Conservation (phyloP, 2,888 invertebrate genomes). For the Chouioia cunea region DNA sequence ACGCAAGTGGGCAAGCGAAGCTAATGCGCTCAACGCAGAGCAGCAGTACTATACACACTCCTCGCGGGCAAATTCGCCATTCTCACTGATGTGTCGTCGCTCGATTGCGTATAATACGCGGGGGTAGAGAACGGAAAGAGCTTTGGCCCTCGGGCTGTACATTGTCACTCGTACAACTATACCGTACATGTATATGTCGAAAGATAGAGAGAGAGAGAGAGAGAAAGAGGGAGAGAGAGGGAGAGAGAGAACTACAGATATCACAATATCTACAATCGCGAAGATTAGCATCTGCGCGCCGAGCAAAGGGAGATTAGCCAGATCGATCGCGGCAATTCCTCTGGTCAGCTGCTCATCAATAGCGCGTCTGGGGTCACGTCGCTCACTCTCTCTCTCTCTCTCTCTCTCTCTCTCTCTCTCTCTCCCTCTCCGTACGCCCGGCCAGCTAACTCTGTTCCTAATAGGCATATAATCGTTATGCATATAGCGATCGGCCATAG, state of each 20-base stretch:
- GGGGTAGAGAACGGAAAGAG: too few species aligned
- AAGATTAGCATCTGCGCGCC: slow-evolving; percentile 61
- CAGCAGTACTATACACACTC: too few species aligned
- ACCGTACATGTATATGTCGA: background rate
- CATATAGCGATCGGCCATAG: slow-evolving; percentile 54
- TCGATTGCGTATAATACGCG: too few species aligned
- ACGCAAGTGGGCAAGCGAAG: slow-evolving; percentile 1
- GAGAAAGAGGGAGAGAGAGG: background rate
- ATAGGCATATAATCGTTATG: slow-evolving; percentile 68
- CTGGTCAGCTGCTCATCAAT: slow-evolving; percentile 66
- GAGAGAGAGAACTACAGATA: slow-evolving; percentile 21
- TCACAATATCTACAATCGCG: slow-evolving; percentile 55
- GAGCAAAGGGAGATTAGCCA: slow-evolving; percentile 62
- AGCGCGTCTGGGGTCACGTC: slow-evolving; percentile 55
- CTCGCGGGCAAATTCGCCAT: slow-evolving; percentile 31
- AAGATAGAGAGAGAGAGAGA: too few species aligned
- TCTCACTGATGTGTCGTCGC: slow-evolving; percentile 29
- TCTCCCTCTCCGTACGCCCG: slow-evolving; percentile 44
- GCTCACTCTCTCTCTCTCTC: slow-evolving; percentile 47
- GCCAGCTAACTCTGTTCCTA: slow-evolving; percentile 58
- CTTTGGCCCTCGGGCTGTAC: background rate
- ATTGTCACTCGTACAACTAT: background rate
- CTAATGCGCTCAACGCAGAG: slow-evolving; percentile 22
- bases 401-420: background rate
- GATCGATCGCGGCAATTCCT: slow-evolving; percentile 66